These are phyloP conservation scores for Heliconius himera DNA, from an alignment of 1,140 invertebrate genomes.

Conservation along the genomic window DNA sequence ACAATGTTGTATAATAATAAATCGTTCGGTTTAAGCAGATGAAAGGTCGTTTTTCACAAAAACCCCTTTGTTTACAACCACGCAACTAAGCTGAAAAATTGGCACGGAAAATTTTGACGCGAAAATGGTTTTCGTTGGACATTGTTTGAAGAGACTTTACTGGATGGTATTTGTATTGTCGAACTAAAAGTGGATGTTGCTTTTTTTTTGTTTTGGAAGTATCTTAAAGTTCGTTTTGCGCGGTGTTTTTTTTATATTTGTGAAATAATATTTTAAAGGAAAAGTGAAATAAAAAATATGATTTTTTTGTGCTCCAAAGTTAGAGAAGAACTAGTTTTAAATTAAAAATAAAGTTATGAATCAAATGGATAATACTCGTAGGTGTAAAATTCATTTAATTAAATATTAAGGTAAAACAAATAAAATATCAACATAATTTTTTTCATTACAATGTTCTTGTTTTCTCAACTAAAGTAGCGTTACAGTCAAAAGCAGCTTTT, in stretches of 20 bases:
- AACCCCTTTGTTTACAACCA: conserved; percentile 52
- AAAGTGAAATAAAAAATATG: too few species aligned
- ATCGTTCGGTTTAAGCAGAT: conserved; percentile 54
- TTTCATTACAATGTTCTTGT: neutral
- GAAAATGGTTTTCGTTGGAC: conserved; percentile 31
- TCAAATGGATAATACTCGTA: too few species aligned
- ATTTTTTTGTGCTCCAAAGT: too few species aligned
- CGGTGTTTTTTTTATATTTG: too few species aligned
- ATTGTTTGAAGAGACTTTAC: conserved; percentile 29
- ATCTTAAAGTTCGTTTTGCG: neutral
- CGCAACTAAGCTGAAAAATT: conserved; percentile 52
- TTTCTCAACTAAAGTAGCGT: neutral
- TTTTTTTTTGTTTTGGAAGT: neutral
- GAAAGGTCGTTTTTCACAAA: conserved; percentile 54
- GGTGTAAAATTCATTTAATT: neutral
- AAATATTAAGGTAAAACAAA: neutral
- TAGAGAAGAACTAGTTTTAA: too few species aligned
- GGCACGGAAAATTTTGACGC: conserved; percentile 36
- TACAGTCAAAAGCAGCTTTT: neutral
- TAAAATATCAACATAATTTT: neutral
- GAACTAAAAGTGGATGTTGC: neutral
- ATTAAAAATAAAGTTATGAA: too few species aligned
- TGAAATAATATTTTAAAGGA: too few species aligned
- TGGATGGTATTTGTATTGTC: conserved; percentile 25
- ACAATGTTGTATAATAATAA: conserved; percentile 46